These are phyloP conservation scores for Lithophane ornitopus DNA, from an alignment of 2,888 invertebrate genomes.

Conservation along the genomic window DNA sequence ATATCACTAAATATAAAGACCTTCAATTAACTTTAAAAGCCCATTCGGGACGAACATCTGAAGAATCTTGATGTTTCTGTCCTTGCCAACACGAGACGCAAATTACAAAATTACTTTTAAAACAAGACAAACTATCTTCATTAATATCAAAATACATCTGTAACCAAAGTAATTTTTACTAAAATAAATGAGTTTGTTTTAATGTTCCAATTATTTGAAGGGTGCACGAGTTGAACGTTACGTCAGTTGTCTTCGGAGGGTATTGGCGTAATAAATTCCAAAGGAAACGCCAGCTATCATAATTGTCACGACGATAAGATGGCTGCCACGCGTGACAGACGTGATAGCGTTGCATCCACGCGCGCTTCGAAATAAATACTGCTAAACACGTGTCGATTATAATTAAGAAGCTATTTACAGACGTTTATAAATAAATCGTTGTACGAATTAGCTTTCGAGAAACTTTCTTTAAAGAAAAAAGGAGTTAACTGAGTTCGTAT, in stretches of 20 bases:
- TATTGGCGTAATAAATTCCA: slow-evolving; percentile 58
- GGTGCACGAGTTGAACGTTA: slow-evolving; percentile 51
- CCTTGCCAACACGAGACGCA: slow-evolving; percentile 23
- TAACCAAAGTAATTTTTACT: slow-evolving; percentile 9
- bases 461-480: slow-evolving; percentile 26
- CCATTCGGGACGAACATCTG: slow-evolving; percentile 38
- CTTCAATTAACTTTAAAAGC: slow-evolving; percentile 50
- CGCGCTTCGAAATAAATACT: slow-evolving; percentile 61
- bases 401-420: slow-evolving; percentile 59
- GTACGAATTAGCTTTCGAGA: slow-evolving; percentile 37
- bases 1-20: slow-evolving; percentile 21
- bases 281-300: slow-evolving; percentile 61
- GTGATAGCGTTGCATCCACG: slow-evolving; percentile 49
- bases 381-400: slow-evolving; percentile 62
- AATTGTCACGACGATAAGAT: slow-evolving; percentile 62
- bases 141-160: slow-evolving; percentile 20
- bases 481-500: neutral
- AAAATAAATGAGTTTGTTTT: slow-evolving; percentile 43
- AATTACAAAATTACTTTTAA: slow-evolving; percentile 10
- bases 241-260: slow-evolving; percentile 41
- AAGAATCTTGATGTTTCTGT: slow-evolving; percentile 25
- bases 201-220: slow-evolving; percentile 57
- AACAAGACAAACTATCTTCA: slow-evolving; percentile 27
- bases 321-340: slow-evolving; percentile 56
- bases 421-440: slow-evolving; percentile 50